Conservation (phyloP, 1,140 invertebrate species). For the Pantala flavescens region DNA sequence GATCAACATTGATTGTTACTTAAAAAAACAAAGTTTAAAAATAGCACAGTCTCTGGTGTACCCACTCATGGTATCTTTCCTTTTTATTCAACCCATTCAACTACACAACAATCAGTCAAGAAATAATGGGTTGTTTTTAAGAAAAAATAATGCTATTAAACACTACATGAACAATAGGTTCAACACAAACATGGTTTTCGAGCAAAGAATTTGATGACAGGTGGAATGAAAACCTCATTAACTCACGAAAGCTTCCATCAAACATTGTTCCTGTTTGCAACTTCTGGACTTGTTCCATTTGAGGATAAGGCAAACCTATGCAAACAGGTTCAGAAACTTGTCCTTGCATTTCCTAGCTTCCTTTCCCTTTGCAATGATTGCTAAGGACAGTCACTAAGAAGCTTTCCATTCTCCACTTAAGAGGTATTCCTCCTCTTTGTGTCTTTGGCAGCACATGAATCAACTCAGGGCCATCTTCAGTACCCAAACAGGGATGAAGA, state of each 20-base stretch:
- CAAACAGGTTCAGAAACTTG: slow-evolving; percentile 5
- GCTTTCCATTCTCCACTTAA: too few species aligned
- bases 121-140: neutral
- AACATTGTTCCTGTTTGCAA: neutral
- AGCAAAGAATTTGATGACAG: slow-evolving; percentile 6
- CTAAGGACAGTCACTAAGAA: too few species aligned
- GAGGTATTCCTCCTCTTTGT: too few species aligned
- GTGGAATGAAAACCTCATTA: slow-evolving; percentile 3
- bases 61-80: neutral
- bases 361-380: neutral
- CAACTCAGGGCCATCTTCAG: too few species aligned
- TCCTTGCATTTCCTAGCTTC: neutral
- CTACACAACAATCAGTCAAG: slow-evolving; percentile 9
- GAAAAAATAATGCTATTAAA: slow-evolving; percentile 5
- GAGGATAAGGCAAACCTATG: slow-evolving; percentile 1
- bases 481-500: too few species aligned
- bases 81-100: slow-evolving; percentile 10
- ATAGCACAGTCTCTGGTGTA: neutral
- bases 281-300: neutral
- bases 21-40: slow-evolving; percentile 9
- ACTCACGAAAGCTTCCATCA: neutral
- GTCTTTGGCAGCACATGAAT: too few species aligned
- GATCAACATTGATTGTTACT: slow-evolving; percentile 7
- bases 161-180: neutral
- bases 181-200: slow-evolving; percentile 5